These are phyloP conservation scores for Phengaris alcon DNA, from an alignment of 2,888 invertebrate genomes.

Conservation along the genomic window DNA sequence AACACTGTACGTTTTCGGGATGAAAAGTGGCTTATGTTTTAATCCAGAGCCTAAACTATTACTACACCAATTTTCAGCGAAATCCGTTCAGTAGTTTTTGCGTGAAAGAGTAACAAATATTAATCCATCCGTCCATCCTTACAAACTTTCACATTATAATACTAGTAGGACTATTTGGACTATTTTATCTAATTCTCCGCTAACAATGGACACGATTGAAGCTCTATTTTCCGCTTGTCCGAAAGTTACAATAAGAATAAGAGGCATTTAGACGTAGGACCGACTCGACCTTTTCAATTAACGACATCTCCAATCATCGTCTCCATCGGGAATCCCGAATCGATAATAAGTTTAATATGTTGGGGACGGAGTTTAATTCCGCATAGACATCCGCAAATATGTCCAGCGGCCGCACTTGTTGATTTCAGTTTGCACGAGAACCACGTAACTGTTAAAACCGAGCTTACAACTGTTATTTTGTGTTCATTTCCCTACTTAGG, in stretches of 20 bases:
- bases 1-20: no score
- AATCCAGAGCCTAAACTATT: no score
- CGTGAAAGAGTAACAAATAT: no score
- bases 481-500: no score
- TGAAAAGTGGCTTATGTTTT: no score
- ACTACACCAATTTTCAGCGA: no score
- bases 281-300: constrained; percentile 20
- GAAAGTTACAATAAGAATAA: neutral
- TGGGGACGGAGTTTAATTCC: neutral
- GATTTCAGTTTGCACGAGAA: neutral
- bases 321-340: constrained; percentile 10
- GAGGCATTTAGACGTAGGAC: neutral
- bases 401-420: constrained; percentile 6
- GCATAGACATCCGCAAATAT: neutral
- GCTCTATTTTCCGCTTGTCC: neutral
- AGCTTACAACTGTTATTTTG: neutral
- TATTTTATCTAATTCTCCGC: neutral
- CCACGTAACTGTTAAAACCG: neutral
- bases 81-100: no score
- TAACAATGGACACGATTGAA: neutral
- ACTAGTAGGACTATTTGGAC: neutral
- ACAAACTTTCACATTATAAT: no score
- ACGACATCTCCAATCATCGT: no score
- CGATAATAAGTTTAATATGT: constrained; percentile 1
- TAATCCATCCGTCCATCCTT: no score